Base-by-base conservation (phyloP, 2,797 vertebrate genomes). In the Tympanoctomys barrerae region DNA sequence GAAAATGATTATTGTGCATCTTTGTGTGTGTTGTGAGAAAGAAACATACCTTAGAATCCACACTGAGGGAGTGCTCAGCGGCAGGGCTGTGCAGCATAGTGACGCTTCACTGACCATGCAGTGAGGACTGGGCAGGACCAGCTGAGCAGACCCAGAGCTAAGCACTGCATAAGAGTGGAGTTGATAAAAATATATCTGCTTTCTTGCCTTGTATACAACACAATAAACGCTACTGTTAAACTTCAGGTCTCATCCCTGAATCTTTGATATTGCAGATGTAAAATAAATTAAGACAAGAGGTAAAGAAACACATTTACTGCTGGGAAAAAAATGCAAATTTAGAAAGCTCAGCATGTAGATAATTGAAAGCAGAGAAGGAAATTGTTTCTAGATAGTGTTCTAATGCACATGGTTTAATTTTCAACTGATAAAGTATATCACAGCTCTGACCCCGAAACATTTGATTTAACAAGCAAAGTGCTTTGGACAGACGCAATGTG, bases 291-390 rank as follows among this genome's bases (percentile, higher is more conserved):
- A 96, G 64, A 49, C 31, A 78, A 95, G 61, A 84, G 3, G 18
- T 89, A 89, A 90, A 5, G 31, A 70, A 49, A 70, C 3, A n/a
- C 83, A 84, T 78, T 33, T 93, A 46, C 33, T 94, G 89, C 49
- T 57, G 5, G 5, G 11, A 31, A 24, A 24, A 24, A 28, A 13
- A 36, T 42, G 57, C 62, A 87, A 73, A 95, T 96, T 87, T 91
- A 71, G 78, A 96, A 62, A 91, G 93, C 85, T 95, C 87, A 82
- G 57, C 57, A 81, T 94, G 92, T 83, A 95, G 78, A 42, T 73
- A 93, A 90, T 70, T 85, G 81, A 88, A 96, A 93, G 84, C 62
- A 91, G 62, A 59, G 78, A 70, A 96, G 90, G 86, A 73, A 85
- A 73, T 81, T 16, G 8, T 92, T 89, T 91, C 88, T 96, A 87